phyloP scores from a whole-genome alignment of 1,140 invertebrate genomes.

The Drosophila ercepeae region DNA sequence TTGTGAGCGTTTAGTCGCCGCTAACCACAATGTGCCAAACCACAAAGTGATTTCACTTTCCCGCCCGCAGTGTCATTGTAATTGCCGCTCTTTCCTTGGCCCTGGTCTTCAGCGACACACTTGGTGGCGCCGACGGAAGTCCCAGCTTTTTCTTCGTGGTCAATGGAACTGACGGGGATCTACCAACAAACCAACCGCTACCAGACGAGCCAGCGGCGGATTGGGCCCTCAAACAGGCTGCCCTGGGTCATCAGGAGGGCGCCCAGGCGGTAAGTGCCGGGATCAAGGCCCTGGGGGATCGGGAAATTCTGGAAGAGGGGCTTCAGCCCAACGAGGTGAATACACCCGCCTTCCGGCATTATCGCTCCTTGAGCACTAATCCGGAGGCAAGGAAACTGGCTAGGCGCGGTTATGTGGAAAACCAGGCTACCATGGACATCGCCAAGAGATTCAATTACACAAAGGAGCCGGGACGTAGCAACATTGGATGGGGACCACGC shows the following conservation, averaged over 20 bases:
- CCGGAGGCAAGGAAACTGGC: conserved; percentile 86
- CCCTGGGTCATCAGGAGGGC: conserved; percentile 26
- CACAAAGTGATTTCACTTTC: conserved; percentile 62
- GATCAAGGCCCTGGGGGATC: conserved; percentile 85
- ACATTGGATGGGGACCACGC: conserved; percentile 85
- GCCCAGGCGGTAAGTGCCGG: conserved; percentile 83
- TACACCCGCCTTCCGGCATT: conserved; percentile 88
- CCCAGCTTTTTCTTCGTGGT: conserved; percentile 70
- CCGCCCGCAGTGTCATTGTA: conserved; percentile 62
- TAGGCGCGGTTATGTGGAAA: conserved; percentile 86
- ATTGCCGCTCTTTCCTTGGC: conserved; percentile 63
- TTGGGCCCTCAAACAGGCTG: conserved; percentile 60
- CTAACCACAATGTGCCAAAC: conserved; percentile 39
- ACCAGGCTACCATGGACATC: conserved; percentile 87
- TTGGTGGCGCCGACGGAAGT: neutral
- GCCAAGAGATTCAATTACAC: conserved; percentile 76
- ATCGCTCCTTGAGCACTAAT: conserved; percentile 87
- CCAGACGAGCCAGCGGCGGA: conserved; percentile 64
- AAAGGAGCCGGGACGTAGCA: conserved; percentile 77
- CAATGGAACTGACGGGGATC: conserved; percentile 35
- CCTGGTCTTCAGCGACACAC: conserved; percentile 43
- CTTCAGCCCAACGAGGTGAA: conserved; percentile 84
- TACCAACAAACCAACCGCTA: conserved; percentile 43
- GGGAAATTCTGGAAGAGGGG: conserved; percentile 85
- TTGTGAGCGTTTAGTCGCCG: conserved; percentile 46